Evolutionary conservation across 53 echinoderm and acorn worm genomes (phyloP).

Genomic region (Stichopus horrens): DNA sequence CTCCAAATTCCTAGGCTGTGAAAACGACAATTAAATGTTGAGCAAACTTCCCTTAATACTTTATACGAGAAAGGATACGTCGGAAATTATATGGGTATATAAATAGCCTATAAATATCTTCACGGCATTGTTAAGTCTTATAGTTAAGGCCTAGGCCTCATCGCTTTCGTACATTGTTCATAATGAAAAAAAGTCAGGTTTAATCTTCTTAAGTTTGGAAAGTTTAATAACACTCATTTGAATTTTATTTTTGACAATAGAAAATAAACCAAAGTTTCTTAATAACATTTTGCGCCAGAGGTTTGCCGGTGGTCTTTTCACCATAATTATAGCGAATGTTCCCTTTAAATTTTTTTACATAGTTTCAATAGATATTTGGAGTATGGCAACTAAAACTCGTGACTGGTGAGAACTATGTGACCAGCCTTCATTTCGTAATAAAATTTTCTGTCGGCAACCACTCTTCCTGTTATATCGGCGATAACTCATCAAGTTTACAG

Average conservation of each 20-base stretch:
- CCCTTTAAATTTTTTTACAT: too few relatives aligned
- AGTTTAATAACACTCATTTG: constrained; percentile 2
- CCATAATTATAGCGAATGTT: too few relatives aligned
- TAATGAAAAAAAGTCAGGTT: too few relatives aligned
- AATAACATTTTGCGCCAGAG: too few relatives aligned
- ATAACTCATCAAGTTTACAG: constrained; percentile 10
- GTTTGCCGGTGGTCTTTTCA: too few relatives aligned
- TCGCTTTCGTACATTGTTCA: too few relatives aligned
- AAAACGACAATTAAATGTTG: background rate
- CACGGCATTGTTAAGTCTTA: too few relatives aligned
- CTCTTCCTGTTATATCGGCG: constrained; percentile 1
- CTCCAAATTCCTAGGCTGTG: background rate
- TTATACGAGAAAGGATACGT: too few relatives aligned
- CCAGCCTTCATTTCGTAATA: constrained; percentile 2
- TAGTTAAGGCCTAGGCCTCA: too few relatives aligned
- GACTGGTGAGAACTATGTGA: background rate
- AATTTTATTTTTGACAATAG: background rate
- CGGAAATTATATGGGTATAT: too few relatives aligned
- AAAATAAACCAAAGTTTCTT: constrained; percentile 22
- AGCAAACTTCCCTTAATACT: background rate
- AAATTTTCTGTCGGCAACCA: background rate
- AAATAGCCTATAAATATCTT: too few relatives aligned
- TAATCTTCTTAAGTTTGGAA: background rate
- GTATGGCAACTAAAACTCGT: background rate
- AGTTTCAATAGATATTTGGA: background rate